A percentile compares a stretch with the other conserved stretches of the same genome.
These are phyloP conservation scores for Aspiorhynchus laticeps DNA, from an alignment of 2,113 vertebrate genomes.

Conservation along the genomic window DNA sequence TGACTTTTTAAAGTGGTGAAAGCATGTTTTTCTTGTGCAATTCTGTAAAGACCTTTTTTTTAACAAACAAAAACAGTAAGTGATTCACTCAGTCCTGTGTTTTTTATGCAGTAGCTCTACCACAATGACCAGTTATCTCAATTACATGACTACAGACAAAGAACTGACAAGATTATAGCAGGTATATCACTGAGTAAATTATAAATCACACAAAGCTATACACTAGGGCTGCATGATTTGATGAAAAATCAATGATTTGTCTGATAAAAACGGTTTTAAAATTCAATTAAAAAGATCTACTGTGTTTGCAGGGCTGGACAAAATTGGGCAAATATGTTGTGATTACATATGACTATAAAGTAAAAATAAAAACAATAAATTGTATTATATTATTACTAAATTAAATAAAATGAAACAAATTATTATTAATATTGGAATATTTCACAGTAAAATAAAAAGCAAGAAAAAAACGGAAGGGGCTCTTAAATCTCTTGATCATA, in stretches of 20 bases:
- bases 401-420: not conserved
- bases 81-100: not conserved
- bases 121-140: not conserved
- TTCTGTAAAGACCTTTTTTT: not conserved
- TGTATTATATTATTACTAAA: not conserved
- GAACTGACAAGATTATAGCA: too few species aligned
- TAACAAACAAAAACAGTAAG: not conserved
- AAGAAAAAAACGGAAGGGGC: not conserved
- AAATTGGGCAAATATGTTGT: not conserved
- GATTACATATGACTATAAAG: not conserved
- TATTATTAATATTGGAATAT: too few species aligned
- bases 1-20: constrained; percentile 2
- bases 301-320: not conserved
- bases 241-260: not conserved
- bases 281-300: too few species aligned
- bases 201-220: not conserved
- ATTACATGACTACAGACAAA: not conserved
- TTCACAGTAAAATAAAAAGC: too few species aligned
- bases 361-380: not conserved
- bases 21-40: not conserved
- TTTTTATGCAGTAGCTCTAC: not conserved
- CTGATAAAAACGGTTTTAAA: too few species aligned
- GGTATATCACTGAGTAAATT: not conserved
- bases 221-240: not conserved
- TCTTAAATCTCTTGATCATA: not conserved